Evolutionary conservation across 2,113 vertebrate species (phyloP), one percentile per base, ranked within the genome.

Genomic region (Megaptera novaeangliae): DNA sequence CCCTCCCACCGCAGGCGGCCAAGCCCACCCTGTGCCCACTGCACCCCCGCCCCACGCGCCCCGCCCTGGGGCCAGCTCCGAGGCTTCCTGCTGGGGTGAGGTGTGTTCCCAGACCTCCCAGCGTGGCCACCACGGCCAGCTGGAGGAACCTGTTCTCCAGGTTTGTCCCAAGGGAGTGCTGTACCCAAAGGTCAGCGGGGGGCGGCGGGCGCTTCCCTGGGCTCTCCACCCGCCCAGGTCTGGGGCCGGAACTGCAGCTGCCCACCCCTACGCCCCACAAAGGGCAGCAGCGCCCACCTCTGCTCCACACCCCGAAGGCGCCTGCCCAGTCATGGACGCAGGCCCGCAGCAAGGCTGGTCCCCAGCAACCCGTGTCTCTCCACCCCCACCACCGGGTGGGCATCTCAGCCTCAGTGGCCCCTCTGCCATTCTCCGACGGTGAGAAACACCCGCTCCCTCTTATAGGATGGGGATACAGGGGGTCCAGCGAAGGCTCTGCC

Each of bases 21-120:
- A 0, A 14, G 3, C 78, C 31, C 34, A 34, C 44, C 36, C 46
- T 17, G 0, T 3, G 15, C 29, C 55, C 69, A 63, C 64, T 34
- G 31, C 34, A 66, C 15, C 31, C 63, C 64, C 1, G 6, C 64
- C 52, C 59, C 12, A 0, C 3, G 8, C 29, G 68, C 87, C 87
- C 83, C 82, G 68, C 87, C 87, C 83, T 81, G 77, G 81, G 63
- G 55, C 78, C 44, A 36, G 8, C 18, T 82, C 68, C 34, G 61
- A 49, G 78, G 81, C 80, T 27, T n/a, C 14, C 5, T 0, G 29
- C 75, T 3, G 20, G 9, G 12, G 61, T 39, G 57, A 61, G 39
- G 39, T 3, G 21, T 23, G 36, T 25, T 49, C 82, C 82, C 57
- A 57, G 55, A 71, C 81, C 18, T 72, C 78, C 64, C 21, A 41